Evolutionary conservation across 2,888 invertebrate genomes (phyloP).

Genomic region (Drosophila eohydei): DNA sequence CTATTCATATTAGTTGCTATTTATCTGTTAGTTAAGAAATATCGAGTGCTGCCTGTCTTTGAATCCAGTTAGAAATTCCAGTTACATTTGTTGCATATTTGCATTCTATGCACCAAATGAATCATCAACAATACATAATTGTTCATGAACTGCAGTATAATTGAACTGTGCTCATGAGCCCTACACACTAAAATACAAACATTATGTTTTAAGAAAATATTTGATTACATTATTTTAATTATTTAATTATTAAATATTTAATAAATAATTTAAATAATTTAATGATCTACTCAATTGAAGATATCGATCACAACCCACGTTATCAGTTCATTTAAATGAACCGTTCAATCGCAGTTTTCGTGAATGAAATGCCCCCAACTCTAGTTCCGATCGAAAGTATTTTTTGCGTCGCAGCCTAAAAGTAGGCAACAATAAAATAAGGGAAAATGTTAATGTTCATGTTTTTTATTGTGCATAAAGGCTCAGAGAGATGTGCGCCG

Average conservation of each 20-base stretch:
- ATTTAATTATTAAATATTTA: too few relatives aligned
- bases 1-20: not conserved
- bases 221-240: too few relatives aligned
- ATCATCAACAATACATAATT: too few relatives aligned
- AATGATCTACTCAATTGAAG: too few relatives aligned
- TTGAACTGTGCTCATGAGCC: not conserved
- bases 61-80: not conserved
- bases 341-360: not conserved
- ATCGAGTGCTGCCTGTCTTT: not conserved
- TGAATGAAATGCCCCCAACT: not conserved
- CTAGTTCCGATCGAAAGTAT: slow-evolving; percentile 1
- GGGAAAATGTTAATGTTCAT: slow-evolving; percentile 26
- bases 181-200: too few relatives aligned
- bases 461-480: slow-evolving; percentile 26
- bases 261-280: too few relatives aligned
- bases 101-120: not conserved
- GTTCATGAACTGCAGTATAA: not conserved
- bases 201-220: too few relatives aligned
- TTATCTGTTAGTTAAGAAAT: not conserved
- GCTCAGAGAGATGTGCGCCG: slow-evolving; percentile 29
- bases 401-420: slow-evolving; percentile 62
- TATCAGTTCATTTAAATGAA: not conserved
- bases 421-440: slow-evolving; percentile 48
- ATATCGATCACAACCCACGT: not conserved
- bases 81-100: not conserved